Base-by-base conservation (phyloP, 64 coral and sea anemone genomes). In the Exaiptasia diaphana region DNA sequence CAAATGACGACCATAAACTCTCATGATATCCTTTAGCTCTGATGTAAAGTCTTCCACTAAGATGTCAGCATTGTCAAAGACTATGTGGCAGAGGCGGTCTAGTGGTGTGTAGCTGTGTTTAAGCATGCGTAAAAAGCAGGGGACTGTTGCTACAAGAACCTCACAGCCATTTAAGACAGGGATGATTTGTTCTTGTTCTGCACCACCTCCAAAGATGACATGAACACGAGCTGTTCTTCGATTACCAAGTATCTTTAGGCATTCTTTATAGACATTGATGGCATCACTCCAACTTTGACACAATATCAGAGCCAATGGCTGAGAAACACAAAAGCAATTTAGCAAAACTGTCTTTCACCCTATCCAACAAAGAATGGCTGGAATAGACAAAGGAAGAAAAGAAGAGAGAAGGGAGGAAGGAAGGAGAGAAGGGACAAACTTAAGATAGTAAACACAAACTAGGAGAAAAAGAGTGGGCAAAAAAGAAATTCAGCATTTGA, bases 141-240 rank as follows among this genome's bases (percentile, higher is more conserved):
- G 85, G 15, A 83, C 77, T 20, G 95, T 99, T 1, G 95, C 90
- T 17, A 99, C 71, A 20, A 99, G 58, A 10, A 99, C 81, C 55
- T 99, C 95, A 60, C 95, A 99, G 12, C 95, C 95, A 86, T 99
- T 99, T 30, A 99, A 49, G 4, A 99, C 36, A 17, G 79, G 71
- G 5, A 92, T 50, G 12, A 84, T 69, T 45, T 80, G 73, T 63
- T 89, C 86, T 21, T 93, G 80, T 27, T 99, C 95, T 22, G 81
- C 76, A 15, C 95, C 95, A 14, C 71, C 95, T 7, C 73, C 90
- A 76, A 82, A 86, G 29, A 88, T 74, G 26, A 99, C 28, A 34
- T 93, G 68, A 10, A 86, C 46, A 80, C 90, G 81, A 20, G 86
- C 59, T 10, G 52, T 63, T 58, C 64, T 82, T 30, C 53, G 46